Conservation (phyloP, 2,113 vertebrate species). For the Steatornis caripensis region DNA sequence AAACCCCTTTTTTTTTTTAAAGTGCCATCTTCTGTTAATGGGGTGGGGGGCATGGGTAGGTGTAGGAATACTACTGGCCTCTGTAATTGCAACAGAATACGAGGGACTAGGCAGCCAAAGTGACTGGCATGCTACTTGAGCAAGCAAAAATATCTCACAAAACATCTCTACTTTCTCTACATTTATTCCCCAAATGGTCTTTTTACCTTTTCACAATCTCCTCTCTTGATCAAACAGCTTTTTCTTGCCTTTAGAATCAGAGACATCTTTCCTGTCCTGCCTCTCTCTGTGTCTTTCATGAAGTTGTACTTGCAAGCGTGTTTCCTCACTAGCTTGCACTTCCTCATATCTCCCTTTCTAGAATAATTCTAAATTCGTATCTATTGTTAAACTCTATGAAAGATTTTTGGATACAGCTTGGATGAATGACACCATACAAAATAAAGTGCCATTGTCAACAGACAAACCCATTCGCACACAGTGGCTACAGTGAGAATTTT, state of each 20-base stretch:
- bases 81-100: neutral
- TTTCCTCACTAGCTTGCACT: neutral
- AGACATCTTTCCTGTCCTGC: neutral
- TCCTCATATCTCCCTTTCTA: neutral
- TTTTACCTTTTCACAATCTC: neutral
- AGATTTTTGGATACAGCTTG: neutral
- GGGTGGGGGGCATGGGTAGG: too few species aligned
- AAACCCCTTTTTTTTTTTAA: neutral
- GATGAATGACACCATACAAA: neutral
- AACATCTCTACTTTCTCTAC: neutral
- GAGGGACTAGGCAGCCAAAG: neutral
- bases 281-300: neutral
- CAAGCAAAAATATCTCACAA: neutral
- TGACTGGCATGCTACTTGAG: neutral
- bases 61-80: neutral
- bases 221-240: neutral
- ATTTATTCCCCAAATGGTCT: neutral
- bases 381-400: neutral
- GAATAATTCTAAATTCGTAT: neutral
- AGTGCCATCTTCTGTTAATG: neutral
- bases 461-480: neutral
- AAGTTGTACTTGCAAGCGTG: neutral
- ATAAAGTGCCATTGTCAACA: neutral
- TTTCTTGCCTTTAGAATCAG: neutral
- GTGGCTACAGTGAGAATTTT: neutral